phyloP scores from a whole-genome alignment of 2,797 vertebrate genomes.

The Danio choprae region DNA sequence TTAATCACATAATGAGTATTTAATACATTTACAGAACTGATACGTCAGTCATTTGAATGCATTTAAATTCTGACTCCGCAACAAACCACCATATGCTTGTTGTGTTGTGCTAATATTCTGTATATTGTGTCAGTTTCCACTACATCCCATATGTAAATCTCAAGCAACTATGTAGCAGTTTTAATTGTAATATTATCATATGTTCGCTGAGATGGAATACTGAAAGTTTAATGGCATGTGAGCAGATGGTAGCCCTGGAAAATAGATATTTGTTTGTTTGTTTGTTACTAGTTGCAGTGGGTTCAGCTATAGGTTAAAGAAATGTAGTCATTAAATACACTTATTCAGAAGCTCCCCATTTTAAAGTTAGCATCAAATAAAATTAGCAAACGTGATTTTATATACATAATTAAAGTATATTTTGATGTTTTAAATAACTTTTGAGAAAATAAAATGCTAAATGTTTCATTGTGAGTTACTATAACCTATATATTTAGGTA shows the following conservation, averaged over 20 bases:
- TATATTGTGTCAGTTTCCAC: background rate
- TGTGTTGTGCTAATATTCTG: background rate
- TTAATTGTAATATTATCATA: background rate
- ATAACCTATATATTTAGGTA: too few species aligned
- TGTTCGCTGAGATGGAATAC: background rate
- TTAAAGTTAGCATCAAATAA: too few species aligned
- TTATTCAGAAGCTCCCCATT: too few species aligned
- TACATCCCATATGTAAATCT: background rate
- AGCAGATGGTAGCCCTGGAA: background rate
- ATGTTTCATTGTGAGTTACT: too few species aligned
- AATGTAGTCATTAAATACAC: background rate
- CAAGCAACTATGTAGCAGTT: background rate
- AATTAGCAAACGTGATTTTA: too few species aligned
- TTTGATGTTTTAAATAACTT: too few species aligned
- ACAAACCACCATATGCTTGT: background rate
- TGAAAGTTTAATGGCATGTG: background rate
- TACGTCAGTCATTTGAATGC: background rate
- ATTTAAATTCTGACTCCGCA: background rate
- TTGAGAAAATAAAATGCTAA: too few species aligned
- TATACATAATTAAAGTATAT: too few species aligned
- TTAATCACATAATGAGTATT: background rate
- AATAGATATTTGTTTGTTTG: constrained; percentile 4
- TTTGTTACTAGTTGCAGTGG: background rate
- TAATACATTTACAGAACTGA: background rate
- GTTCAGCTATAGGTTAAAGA: constrained; percentile 9